Evolutionary conservation across 2,113 vertebrate species (phyloP).

Genomic region (Hippolais icterina): DNA sequence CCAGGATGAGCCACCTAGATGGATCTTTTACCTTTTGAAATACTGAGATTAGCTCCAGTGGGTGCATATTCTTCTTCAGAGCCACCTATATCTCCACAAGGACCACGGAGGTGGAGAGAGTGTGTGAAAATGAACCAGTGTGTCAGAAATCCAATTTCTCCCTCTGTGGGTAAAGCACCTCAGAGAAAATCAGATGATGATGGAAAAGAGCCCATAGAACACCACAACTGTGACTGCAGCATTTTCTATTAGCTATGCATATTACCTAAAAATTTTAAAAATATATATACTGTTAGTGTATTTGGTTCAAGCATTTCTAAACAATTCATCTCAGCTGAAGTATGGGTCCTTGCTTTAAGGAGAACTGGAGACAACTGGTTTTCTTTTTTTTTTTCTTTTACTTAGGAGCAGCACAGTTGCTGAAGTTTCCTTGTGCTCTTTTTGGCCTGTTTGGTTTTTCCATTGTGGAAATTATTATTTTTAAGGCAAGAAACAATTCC

Average conservation of each 20-base stretch:
- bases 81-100: too few species aligned
- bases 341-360: constrained; percentile 40
- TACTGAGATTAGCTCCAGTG: not conserved
- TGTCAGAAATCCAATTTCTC: not conserved
- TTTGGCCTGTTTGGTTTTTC: not conserved
- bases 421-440: not conserved
- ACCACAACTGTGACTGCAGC: not conserved
- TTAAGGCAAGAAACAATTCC: not conserved
- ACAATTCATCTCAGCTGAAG: not conserved
- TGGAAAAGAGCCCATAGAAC: not conserved
- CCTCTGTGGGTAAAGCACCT: not conserved
- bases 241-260: not conserved
- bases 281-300: not conserved
- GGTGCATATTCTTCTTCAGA: not conserved
- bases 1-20: not conserved
- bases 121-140: not conserved
- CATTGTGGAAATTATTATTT: not conserved
- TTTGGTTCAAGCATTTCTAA: not conserved
- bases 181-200: not conserved
- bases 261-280: not conserved
- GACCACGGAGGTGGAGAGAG: not conserved
- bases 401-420: not conserved
- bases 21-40: not conserved
- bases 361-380: not conserved
- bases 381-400: constrained; percentile 13